Percentiles rank a stretch among this genome's conserved stretches.
phyloP scores from a whole-genome alignment of 2,113 vertebrate genomes.

The Addax nasomaculatus region DNA sequence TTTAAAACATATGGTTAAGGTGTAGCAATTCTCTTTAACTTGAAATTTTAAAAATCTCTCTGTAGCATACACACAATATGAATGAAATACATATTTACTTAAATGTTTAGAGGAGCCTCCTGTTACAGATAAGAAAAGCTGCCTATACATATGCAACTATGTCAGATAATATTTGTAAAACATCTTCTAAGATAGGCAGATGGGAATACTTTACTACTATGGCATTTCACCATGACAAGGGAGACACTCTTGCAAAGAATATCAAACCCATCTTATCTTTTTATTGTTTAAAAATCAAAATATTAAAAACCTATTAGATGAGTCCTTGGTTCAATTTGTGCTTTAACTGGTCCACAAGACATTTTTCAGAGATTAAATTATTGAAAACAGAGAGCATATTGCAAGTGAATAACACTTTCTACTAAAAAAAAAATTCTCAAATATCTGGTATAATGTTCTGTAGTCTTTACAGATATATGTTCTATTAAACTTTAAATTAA shows the following conservation, averaged over 20 bases:
- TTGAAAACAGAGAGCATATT: neutral
- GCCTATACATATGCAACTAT: neutral
- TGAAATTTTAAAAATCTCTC: neutral
- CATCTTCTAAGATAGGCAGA: neutral
- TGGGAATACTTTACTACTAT: neutral
- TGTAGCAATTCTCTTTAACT: neutral
- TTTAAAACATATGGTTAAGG: neutral
- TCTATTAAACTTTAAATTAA: constrained; percentile 21
- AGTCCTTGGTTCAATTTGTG: neutral
- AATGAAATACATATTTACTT: neutral
- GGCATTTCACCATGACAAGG: neutral
- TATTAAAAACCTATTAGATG: neutral
- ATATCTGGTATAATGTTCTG: neutral
- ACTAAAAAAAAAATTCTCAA: neutral
- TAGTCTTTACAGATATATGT: neutral
- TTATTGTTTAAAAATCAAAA: constrained; percentile 22
- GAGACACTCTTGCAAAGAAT: neutral
- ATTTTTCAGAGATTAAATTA: constrained; percentile 24
- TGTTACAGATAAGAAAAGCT: neutral
- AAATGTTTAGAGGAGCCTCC: neutral
- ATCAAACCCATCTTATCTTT: neutral
- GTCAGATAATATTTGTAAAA: neutral
- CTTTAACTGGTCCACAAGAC: neutral
- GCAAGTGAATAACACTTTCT: neutral
- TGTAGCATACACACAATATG: neutral